Evolutionary conservation across 2,888 invertebrate species (phyloP).

Genomic region (Exephanes ischioxanthus): DNA sequence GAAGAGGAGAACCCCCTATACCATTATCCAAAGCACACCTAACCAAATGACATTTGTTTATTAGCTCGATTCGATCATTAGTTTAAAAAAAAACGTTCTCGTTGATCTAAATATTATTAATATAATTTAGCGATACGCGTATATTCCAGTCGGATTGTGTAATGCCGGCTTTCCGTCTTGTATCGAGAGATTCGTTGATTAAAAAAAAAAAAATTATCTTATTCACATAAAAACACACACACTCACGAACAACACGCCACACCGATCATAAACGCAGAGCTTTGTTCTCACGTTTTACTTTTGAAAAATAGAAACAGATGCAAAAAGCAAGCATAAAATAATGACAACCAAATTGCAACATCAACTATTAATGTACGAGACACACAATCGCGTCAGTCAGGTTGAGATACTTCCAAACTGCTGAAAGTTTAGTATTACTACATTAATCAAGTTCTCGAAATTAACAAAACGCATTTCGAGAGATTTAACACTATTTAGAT

Average conservation of each 20-base stretch:
- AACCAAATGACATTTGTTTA: constrained; percentile 76
- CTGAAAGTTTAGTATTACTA: constrained; percentile 75
- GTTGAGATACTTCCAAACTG: constrained; percentile 70
- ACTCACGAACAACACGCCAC: constrained; percentile 6
- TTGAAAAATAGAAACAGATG: constrained; percentile 18
- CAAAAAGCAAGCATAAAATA: neutral
- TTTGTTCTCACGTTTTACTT: constrained; percentile 36
- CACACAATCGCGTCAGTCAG: constrained; percentile 65
- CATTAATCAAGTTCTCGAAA: constrained; percentile 67
- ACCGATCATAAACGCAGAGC: constrained; percentile 30
- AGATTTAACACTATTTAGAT: constrained; percentile 55
- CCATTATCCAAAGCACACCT: constrained; percentile 83
- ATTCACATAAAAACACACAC: constrained; percentile 18
- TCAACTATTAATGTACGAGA: constrained; percentile 60
- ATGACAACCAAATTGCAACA: constrained; percentile 38
- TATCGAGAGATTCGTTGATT: constrained; percentile 29
- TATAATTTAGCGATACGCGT: constrained; percentile 52
- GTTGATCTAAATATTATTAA: constrained; percentile 70
- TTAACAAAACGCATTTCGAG: constrained; percentile 29
- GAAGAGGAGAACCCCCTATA: constrained; percentile 86
- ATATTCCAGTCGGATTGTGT: constrained; percentile 29
- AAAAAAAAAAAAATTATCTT: neutral
- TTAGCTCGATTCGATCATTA: constrained; percentile 71
- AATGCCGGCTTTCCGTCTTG: constrained; percentile 29
- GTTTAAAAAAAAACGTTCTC: constrained; percentile 64